A percentile compares a stretch with the other conserved stretches of the same genome.
phyloP scores from a whole-genome alignment of 2,113 vertebrate genomes.

The Callipepla californica region DNA sequence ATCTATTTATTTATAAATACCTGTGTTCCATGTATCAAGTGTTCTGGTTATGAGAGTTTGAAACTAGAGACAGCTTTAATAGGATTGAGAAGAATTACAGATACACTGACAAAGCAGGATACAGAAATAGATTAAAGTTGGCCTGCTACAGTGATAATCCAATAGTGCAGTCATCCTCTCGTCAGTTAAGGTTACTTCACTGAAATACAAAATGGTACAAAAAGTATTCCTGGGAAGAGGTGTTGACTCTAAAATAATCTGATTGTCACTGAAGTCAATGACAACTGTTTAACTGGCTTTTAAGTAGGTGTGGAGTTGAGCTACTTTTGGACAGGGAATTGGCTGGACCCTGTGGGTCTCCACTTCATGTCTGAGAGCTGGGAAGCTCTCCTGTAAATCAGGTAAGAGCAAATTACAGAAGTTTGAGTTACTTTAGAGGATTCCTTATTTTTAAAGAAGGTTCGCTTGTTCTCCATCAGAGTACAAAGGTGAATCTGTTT shows the following conservation, averaged over 20 bases:
- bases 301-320: background rate
- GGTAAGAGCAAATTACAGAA: background rate
- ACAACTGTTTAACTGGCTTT: background rate
- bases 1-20: background rate
- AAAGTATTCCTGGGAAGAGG: background rate
- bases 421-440: background rate
- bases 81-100: constrained; percentile 80
- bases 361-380: background rate
- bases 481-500: background rate
- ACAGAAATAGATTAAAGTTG: constrained; percentile 74
- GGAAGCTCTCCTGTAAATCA: background rate
- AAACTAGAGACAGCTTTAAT: constrained; percentile 65
- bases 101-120: constrained; percentile 77
- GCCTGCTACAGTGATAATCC: constrained; percentile 78
- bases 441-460: background rate
- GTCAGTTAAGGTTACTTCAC: constrained; percentile 76
- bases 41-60: constrained; percentile 33
- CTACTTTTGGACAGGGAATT: background rate
- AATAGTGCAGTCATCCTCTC: constrained; percentile 22
- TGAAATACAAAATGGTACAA: background rate
- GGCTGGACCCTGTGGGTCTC: background rate
- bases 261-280: background rate
- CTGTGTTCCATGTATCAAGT: background rate
- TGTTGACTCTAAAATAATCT: background rate
- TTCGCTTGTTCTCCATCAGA: background rate